Percentiles rank a stretch among this genome's conserved stretches.
Evolutionary conservation across 1,140 invertebrate species (phyloP).

Genomic region (Anastatus disparis): DNA sequence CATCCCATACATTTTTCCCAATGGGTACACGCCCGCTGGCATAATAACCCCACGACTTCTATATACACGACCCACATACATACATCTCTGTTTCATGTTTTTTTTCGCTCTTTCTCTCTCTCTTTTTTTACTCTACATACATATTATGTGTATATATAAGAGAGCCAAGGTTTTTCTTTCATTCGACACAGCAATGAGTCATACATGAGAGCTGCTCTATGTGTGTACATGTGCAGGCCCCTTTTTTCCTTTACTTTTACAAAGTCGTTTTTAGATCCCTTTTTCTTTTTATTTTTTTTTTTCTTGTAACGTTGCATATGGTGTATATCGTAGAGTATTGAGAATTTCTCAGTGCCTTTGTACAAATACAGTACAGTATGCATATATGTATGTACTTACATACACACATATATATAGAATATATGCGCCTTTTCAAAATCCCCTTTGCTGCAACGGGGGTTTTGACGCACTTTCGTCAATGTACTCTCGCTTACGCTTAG

Average conservation of each 20-base stretch:
- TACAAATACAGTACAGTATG: not conserved
- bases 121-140: too few species aligned
- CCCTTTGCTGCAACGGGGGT: too few species aligned
- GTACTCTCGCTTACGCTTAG: not conserved
- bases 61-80: not conserved
- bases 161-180: not conserved
- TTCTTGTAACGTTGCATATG: not conserved
- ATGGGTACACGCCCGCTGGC: conserved; percentile 4
- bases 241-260: not conserved
- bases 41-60: conserved; percentile 5
- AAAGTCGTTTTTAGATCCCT: conserved; percentile 28
- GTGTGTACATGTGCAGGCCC: not conserved
- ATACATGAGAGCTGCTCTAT: too few species aligned
- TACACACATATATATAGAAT: too few species aligned
- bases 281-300: too few species aligned
- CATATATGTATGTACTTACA: not conserved
- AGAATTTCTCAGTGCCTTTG: conserved; percentile 1
- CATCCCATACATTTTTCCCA: not conserved
- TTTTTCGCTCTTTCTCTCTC: not conserved
- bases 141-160: too few species aligned
- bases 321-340: not conserved
- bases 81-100: not conserved
- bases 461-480: conserved; percentile 19
- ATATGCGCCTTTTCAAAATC: conserved; percentile 15
- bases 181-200: conserved; percentile 27